phyloP scores from a whole-genome alignment of 2,888 invertebrate species.

The Diogma glabrata region DNA sequence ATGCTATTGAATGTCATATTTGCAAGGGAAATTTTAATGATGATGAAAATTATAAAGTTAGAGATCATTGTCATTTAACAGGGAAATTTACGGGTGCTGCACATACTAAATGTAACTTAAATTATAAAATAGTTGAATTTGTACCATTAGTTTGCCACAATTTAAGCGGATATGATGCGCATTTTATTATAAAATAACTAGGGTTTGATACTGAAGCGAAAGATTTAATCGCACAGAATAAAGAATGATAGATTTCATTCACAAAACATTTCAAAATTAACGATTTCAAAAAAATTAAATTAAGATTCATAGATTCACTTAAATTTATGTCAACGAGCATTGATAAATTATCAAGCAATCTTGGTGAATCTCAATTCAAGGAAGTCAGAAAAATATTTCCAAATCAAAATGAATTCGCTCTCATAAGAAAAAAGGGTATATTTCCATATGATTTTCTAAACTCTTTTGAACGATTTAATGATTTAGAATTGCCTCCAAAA shows the following conservation, averaged over 20 bases:
- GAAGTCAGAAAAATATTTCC: neutral
- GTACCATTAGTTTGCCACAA: constrained; percentile 22
- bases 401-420: neutral
- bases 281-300: neutral
- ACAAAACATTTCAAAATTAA: neutral
- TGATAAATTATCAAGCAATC: neutral
- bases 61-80: constrained; percentile 17
- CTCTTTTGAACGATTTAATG: neutral
- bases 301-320: neutral
- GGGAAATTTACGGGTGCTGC: constrained; percentile 22
- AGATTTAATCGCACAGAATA: constrained; percentile 22
- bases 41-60: constrained; percentile 11
- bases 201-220: constrained; percentile 17
- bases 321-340: neutral
- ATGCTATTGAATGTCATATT: neutral
- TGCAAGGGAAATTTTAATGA: neutral
- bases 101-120: constrained; percentile 21
- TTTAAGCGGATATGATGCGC: constrained; percentile 23
- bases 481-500: neutral
- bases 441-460: neutral
- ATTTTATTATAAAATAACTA: constrained; percentile 24
- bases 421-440: neutral
- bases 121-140: constrained; percentile 18
- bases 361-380: neutral
- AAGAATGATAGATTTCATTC: neutral